Base-by-base conservation (phyloP, 2,888 invertebrate species). In the Proisotoma minuta region DNA sequence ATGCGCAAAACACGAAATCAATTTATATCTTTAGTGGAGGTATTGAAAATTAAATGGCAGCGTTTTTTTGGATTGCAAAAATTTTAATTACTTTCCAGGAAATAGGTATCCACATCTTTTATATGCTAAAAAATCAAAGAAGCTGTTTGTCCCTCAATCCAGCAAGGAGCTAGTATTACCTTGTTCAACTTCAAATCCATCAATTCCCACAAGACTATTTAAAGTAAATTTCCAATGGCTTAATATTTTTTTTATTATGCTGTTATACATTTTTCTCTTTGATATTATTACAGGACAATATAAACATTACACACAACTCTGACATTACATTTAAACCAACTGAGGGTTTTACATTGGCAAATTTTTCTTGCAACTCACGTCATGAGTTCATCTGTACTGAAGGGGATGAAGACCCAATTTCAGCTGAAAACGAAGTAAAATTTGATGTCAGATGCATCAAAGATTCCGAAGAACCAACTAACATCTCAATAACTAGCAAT, bases 371-470 rank as follows among this genome's bases (percentile, higher is more conserved):
- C 34, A 34, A n/a, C n/a, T n/a, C n/a, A n/a, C n/a, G 34, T 18
- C 8, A 18, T 18, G 18, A 47, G n/a, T 47, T 15, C n/a, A 47
- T 12, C 12, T 47, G 20, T 18, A 12, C 48, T 8, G n/a, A 47
- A 47, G 10, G 20, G 49, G 27, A n/a, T n/a, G n/a, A n/a, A n/a
- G n/a, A n/a, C n/a, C n/a, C n/a, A n/a, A n/a, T n/a, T n/a, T n/a
- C n/a, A n/a, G n/a, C n/a, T 28, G 43, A 23, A 54, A 57, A 51
- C 58, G 27, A 43, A 51, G 57, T n/a, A 56, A 56, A 56, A 29
- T 56, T 58, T 2, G 10, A 34, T 28, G 8, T 34, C 8, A 34
- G 15, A 10, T 34, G 34, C 15, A 15, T 8, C 34, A 34, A 34
- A 34, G 15, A 15, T 34, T n/a, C n/a, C n/a, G n/a, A n/a, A n/a